A percentile compares a stretch with the other conserved stretches of the same genome.
phyloP scores from a whole-genome alignment of 1,140 invertebrate genomes.

The Metopolophium dirhodum region DNA sequence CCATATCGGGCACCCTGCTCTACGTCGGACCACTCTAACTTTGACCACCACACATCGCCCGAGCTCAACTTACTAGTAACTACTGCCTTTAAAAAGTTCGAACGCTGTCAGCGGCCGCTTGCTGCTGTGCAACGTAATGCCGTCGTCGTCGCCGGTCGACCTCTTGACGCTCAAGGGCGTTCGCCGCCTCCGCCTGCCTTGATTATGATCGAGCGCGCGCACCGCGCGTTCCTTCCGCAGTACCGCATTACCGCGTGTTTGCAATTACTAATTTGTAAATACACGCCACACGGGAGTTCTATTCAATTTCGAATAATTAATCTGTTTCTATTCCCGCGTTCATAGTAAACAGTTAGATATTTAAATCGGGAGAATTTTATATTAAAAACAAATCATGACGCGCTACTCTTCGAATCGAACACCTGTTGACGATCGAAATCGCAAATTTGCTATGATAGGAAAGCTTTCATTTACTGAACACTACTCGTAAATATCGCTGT shows the following conservation, averaged over 20 bases:
- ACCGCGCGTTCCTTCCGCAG: neutral
- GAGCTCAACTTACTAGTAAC: neutral
- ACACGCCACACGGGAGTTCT: neutral
- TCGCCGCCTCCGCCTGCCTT: neutral
- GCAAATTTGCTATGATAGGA: neutral
- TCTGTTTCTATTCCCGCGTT: neutral
- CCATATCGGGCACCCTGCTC: slow-evolving; percentile 68
- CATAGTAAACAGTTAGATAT: neutral
- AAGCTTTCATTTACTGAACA: neutral
- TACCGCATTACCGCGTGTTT: neutral
- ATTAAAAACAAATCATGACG: neutral
- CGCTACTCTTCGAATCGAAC: neutral
- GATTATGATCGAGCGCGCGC: neutral
- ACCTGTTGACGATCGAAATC: neutral
- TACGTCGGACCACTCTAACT: neutral
- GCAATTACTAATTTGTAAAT: neutral
- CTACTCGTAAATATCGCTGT: neutral
- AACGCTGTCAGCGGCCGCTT: neutral
- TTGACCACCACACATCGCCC: neutral
- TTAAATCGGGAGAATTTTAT: neutral
- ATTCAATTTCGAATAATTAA: neutral
- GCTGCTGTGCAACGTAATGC: neutral
- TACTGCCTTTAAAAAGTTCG: neutral
- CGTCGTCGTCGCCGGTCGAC: slow-evolving; percentile 13
- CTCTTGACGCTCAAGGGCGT: slow-evolving; percentile 41